These are phyloP conservation scores for Papilio polyxenes DNA, from an alignment of 1,140 invertebrate species.

Conservation along the genomic window DNA sequence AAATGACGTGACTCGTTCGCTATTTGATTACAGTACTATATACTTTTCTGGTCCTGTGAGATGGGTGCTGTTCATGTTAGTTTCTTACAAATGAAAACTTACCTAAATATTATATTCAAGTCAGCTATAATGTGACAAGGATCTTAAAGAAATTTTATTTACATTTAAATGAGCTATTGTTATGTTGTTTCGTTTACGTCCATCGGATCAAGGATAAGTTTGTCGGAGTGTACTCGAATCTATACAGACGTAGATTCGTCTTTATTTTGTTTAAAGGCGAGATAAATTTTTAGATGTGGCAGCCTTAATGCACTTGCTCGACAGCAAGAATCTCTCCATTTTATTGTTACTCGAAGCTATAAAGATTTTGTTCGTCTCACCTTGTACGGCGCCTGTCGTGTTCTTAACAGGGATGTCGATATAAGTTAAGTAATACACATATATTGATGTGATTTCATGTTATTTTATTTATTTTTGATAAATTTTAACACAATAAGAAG, in stretches of 20 bases:
- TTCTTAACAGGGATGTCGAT: neutral
- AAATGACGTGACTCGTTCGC: neutral
- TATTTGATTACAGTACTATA: neutral
- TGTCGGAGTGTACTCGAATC: neutral
- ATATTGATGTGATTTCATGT: neutral
- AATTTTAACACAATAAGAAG: neutral
- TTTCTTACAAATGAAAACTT: neutral
- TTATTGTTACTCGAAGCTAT: conserved; percentile 53
- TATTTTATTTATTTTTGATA: neutral
- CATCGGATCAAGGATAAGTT: neutral
- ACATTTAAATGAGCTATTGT: neutral
- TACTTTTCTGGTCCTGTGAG: neutral
- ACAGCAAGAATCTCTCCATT: conserved; percentile 34
- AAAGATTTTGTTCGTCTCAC: conserved; percentile 44
- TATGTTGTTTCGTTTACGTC: neutral
- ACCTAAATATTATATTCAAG: neutral
- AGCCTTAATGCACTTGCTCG: conserved; percentile 40
- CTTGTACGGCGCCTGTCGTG: conserved; percentile 10
- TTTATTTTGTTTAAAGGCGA: neutral
- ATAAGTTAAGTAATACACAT: neutral
- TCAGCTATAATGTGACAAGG: too few relatives aligned
- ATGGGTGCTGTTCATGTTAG: too few relatives aligned
- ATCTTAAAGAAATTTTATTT: too few relatives aligned
- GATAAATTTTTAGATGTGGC: neutral
- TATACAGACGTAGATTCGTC: neutral